A percentile compares a stretch with the other conserved stretches of the same genome.
phyloP scores from a whole-genome alignment of 2,888 invertebrate genomes.

The Capitulum mitella region DNA sequence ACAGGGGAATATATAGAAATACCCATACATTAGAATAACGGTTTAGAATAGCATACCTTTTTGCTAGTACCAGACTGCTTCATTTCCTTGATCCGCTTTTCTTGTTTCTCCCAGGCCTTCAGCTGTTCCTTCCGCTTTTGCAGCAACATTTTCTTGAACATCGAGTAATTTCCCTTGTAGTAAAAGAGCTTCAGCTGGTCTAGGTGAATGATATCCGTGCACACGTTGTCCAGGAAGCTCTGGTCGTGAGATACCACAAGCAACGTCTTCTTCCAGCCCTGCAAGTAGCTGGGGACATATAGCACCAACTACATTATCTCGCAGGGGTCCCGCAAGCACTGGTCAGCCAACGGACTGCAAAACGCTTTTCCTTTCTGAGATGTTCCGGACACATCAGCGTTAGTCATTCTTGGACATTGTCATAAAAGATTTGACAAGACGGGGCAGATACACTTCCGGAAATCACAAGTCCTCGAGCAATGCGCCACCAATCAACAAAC shows the following conservation, averaged over 20 bases:
- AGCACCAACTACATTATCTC: too few species aligned
- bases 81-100: constrained; percentile 86
- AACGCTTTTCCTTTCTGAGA: too few species aligned
- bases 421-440: too few species aligned
- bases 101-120: constrained; percentile 97
- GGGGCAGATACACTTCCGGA: too few species aligned
- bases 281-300: constrained; percentile 64
- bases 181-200: constrained; percentile 61
- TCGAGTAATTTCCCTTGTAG: constrained; percentile 95
- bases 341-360: too few species aligned
- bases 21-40: too few species aligned
- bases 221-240: constrained; percentile 98
- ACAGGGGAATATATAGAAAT: too few species aligned
- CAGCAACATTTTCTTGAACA: constrained; percentile 80
- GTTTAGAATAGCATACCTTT: constrained; percentile 56
- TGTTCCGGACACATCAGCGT: too few species aligned
- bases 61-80: constrained; percentile 93
- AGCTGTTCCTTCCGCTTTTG: constrained; percentile 76
- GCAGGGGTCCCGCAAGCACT: too few species aligned
- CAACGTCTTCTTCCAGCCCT: constrained; percentile 97
- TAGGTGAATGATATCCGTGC: constrained; percentile 96
- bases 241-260: constrained; percentile 99
- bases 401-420: too few species aligned
- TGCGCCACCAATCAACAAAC: too few species aligned
- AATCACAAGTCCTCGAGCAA: too few species aligned